Conservation (phyloP, 2,888 invertebrate genomes). For the Tetropium fuscum region DNA sequence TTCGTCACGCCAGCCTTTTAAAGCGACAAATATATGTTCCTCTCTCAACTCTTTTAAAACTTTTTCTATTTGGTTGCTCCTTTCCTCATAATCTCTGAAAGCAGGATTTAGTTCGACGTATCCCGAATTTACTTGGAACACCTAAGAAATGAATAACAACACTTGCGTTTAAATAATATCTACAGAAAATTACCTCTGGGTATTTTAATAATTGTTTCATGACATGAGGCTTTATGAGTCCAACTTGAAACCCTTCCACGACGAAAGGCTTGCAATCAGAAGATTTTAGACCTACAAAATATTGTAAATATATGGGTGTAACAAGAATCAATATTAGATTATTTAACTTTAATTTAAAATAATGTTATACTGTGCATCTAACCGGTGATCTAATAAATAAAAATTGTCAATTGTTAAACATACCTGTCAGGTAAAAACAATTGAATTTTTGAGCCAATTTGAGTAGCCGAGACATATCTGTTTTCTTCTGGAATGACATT, state of each 20-base stretch:
- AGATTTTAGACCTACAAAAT: slow-evolving; percentile 75
- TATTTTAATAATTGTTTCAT: slow-evolving; percentile 83
- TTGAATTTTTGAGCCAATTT: slow-evolving; percentile 90
- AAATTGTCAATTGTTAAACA: slow-evolving; percentile 52
- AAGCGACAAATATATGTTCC: slow-evolving; percentile 81
- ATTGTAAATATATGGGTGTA: slow-evolving; percentile 43
- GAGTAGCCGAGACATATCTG: slow-evolving; percentile 74
- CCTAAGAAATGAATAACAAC: slow-evolving; percentile 63
- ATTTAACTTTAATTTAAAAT: too few species aligned
- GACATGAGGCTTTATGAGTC: slow-evolving; percentile 87
- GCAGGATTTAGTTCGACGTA: slow-evolving; percentile 88
- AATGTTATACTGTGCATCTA: too few species aligned
- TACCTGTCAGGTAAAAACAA: slow-evolving; percentile 90
- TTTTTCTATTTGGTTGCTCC: slow-evolving; percentile 81
- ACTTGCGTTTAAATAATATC: neutral
- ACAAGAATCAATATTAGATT: slow-evolving; percentile 49
- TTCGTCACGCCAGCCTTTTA: slow-evolving; percentile 95
- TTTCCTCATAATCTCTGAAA: slow-evolving; percentile 86
- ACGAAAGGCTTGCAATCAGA: slow-evolving; percentile 88
- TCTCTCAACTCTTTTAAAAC: slow-evolving; percentile 82
- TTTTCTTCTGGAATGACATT: slow-evolving; percentile 44
- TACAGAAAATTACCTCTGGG: slow-evolving; percentile 76
- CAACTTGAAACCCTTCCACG: slow-evolving; percentile 90
- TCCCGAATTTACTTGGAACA: slow-evolving; percentile 78
- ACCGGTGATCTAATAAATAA: too few species aligned